Percentiles rank a stretch among this genome's conserved stretches.
phyloP scores from a whole-genome alignment of 2,888 invertebrate species.

The Eubasilissa splendida region DNA sequence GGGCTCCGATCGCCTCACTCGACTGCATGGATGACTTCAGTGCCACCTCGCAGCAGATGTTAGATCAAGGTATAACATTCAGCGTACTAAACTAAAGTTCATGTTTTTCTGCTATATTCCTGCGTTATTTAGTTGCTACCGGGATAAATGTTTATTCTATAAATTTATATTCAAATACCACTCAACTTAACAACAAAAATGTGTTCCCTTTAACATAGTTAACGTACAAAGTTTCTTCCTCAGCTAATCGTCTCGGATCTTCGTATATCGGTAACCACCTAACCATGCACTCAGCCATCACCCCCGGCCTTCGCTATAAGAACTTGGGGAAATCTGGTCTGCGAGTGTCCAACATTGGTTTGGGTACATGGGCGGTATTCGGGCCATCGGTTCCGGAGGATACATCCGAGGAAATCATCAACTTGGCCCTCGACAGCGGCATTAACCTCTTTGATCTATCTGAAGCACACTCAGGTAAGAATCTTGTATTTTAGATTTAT shows the following conservation, averaged over 20 bases:
- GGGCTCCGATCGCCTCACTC: conserved; percentile 92
- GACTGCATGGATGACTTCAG: conserved; percentile 97
- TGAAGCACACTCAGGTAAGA: conserved; percentile 88
- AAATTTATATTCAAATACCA: no score
- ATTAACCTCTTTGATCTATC: conserved; percentile 97
- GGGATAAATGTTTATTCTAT: no score
- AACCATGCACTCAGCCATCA: conserved; percentile 78
- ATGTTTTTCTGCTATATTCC: no score
- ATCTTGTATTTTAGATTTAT: conserved; percentile 60
- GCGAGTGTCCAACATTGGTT: conserved; percentile 93
- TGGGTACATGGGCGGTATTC: conserved; percentile 95
- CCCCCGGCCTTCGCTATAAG: conserved; percentile 90
- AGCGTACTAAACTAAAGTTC: no score
- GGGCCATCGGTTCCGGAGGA: conserved; percentile 84
- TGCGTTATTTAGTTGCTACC: no score
- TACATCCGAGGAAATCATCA: conserved; percentile 91
- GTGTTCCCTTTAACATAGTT: no score
- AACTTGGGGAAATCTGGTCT: conserved; percentile 97
- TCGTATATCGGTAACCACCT: conserved; percentile 73
- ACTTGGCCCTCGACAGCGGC: conserved; percentile 94
- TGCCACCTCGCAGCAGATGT: conserved; percentile 73
- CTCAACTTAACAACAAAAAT: no score
- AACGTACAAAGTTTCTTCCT: background rate
- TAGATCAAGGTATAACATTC: conserved; percentile 66
- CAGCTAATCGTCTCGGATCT: conserved; percentile 70